Evolutionary conservation across 2,113 vertebrate genomes (phyloP).

Genomic region (Cheirogaleus medius): DNA sequence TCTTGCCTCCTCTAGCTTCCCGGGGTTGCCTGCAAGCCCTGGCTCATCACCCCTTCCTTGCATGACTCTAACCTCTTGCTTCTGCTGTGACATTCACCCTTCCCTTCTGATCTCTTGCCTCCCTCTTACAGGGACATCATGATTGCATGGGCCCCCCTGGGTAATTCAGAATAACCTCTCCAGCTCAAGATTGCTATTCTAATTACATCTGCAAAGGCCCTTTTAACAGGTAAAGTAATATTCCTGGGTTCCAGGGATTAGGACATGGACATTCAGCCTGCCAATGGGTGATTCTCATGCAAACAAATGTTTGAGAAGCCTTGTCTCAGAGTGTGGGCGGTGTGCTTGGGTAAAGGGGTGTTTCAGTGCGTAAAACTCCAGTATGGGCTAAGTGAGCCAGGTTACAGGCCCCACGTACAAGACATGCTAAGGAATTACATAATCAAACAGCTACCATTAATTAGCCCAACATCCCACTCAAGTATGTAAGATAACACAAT

Average conservation of each 20-base stretch:
- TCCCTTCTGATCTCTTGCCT: background rate
- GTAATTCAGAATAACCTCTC: background rate
- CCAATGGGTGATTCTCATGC: background rate
- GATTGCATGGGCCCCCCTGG: background rate
- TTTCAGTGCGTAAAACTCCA: background rate
- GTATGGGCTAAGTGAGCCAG: background rate
- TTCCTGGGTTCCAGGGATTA: background rate
- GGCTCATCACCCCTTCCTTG: background rate
- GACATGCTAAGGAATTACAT: background rate
- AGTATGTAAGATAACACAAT: accelerated
- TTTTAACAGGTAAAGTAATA: background rate
- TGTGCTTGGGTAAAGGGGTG: background rate
- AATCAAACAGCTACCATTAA: no score
- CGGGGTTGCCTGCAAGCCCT: background rate
- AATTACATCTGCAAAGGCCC: background rate
- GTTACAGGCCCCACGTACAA: background rate
- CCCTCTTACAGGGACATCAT: background rate
- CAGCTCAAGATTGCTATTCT: background rate
- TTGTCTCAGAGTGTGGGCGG: background rate
- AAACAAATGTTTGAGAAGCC: background rate
- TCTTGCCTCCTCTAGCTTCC: background rate
- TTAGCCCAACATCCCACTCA: background rate
- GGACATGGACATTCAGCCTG: background rate
- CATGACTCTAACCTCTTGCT: background rate
- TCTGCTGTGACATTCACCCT: background rate